A percentile compares a stretch with the other conserved stretches of the same genome.
phyloP scores from a whole-genome alignment of 2,888 invertebrate species.

The Zeuzera pyrina region DNA sequence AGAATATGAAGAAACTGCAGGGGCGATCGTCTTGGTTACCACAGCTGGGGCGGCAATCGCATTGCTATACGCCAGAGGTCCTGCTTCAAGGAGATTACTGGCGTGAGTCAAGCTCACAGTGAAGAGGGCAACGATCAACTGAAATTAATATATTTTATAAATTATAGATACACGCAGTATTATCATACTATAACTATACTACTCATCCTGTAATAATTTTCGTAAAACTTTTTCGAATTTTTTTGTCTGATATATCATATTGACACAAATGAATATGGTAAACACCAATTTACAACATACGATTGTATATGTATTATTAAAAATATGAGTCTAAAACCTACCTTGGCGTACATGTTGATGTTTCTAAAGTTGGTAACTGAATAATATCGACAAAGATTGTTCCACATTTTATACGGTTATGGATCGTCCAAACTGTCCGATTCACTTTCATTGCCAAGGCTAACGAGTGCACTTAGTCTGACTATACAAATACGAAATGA shows the following conservation, averaged over 20 bases:
- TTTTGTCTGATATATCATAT: too few relatives aligned
- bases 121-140: conserved; percentile 48
- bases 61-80: conserved; percentile 21
- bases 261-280: too few relatives aligned
- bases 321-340: background rate
- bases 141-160: conserved; percentile 2
- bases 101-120: conserved; percentile 55
- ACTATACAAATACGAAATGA: too few relatives aligned
- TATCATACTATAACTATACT: too few relatives aligned
- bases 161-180: too few relatives aligned
- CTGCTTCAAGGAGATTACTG: conserved; percentile 34
- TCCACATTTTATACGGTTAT: conserved; percentile 1
- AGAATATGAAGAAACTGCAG: conserved; percentile 18
- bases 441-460: conserved; percentile 1
- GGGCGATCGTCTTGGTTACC: conserved; percentile 25
- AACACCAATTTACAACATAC: too few relatives aligned
- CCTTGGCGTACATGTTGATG: conserved; percentile 3
- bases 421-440: background rate
- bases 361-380: background rate
- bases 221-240: background rate
- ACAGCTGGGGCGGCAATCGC: conserved; percentile 44
- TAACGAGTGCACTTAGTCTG: background rate
- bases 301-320: too few relatives aligned
- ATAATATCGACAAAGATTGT: conserved; percentile 1
- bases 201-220: too few relatives aligned